Base-by-base conservation (phyloP, 2,113 vertebrate species). In the Notiomystis cincta region DNA sequence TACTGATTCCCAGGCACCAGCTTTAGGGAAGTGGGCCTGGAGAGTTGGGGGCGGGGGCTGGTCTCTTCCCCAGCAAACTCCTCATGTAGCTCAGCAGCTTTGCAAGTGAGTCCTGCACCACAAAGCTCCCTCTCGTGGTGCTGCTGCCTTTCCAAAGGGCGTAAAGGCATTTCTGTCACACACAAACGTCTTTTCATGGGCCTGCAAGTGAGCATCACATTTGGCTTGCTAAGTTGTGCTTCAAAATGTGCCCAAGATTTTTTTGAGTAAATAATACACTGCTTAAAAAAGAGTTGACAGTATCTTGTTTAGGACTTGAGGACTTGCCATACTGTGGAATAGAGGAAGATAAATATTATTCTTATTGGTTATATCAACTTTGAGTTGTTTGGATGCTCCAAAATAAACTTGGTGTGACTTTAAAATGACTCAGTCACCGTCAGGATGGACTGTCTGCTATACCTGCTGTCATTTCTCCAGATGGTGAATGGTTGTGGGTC, bases 121-220 rank as follows among this genome's bases (percentile, higher is more conserved):
- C 27, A 9, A 67, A 35, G 82, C 96, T 95, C 94, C 95, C 94
- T 92, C 92, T 94, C 7, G 90, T 69, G 96, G 92, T 86, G 30
- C 86, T n/a, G 37, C 75, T 54, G 37, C 62, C 2, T 79, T 71
- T n/a, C 82, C 58, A 9, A 47, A 65, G 48, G 48, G 40, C 53
- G 15, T 31, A 21, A 77, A 95, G 42, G 24, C 51, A 27, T 51
- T 69, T 50, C 23, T 72, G 50, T 40, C 28, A 44, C 19, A 69
- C n/a, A 35, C 8, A 2, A 8, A 24, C 4, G 11, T 22, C 38
- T 66, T 47, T 82, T 23, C 31, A 25, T n/a, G 7, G 10, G 38
- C 30, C 73, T 82, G n/a, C 18, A 28, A 64, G 9, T 23, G 23
- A 57, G 8, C 23, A 13, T 60, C 0, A 0, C 15, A 0, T 61